Evolutionary conservation across 2,888 invertebrate genomes (phyloP), one percentile per base, ranked within the genome.

Genomic region (Parelbella ahira): DNA sequence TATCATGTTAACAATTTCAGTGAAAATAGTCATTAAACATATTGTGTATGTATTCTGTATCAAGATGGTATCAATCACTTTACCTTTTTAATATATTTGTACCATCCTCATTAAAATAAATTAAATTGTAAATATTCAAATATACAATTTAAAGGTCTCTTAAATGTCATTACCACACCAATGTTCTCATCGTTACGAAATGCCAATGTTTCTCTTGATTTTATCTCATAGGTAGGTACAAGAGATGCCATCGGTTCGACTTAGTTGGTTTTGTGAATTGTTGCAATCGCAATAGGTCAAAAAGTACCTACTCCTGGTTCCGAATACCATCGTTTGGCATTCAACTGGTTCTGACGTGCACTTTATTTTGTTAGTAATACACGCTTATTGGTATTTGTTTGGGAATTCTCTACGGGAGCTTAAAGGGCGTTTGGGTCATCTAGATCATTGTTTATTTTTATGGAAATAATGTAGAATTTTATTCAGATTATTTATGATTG

Each of bases 201-300:
- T 30, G 30, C 23, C 30, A 39, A 11, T 24, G 30, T 39, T 32
- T 25, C 24, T 5, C 30, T 32, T 23, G 30, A 32, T 39, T 32
- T 19, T 25, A 39, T 39, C 39, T 4, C 39, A 32, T 25, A n/a
- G n/a, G n/a, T n/a, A n/a, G 24, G 24, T 18, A 8, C 9, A 21
- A 8, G 8, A 18, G 30, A 30, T 19, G 25, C 24, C 21, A 32
- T 39, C 39, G 8, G 10, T 12, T 18, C 24, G 19, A 8, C 24
- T 39, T 32, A 23, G 32, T 32, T 19, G 32, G 24, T 32, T 30
- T 32, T 32, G 39, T 38, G 37, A 7, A n/a, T n/a, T n/a, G n/a
- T n/a, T n/a, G n/a, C n/a, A 28, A 37, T 43, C 43, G 49, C 49
- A 47, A 51, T 48, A 49, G 49, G 49, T 48, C 46, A 49, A 27